Base-by-base conservation (phyloP, 2,888 invertebrate species). In the Agriopis aurantiaria region DNA sequence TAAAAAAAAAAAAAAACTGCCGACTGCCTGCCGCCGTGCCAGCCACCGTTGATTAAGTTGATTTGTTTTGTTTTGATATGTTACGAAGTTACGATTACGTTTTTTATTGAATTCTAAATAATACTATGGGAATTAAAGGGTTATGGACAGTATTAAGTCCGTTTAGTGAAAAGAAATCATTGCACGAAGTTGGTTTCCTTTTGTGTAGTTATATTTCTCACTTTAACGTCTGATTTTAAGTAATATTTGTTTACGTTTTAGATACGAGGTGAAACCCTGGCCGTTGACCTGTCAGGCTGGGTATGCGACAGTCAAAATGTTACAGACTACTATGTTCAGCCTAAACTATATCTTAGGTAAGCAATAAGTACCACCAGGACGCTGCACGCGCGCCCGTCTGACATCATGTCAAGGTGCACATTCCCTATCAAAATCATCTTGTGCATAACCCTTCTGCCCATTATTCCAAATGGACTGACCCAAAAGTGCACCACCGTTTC, bases 271-370 rank as follows among this genome's bases (percentile, higher is more conserved):
- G 97, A 98, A 92, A 96, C 96, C 0, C 93, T 99, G 43, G 98
- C 98, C 6, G 96, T 99, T 55, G 99, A 99, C 92, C 93, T 99
- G 73, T 97, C 98, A 75, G 97, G 98, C 70, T 99, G 98, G 98
- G 96, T 99, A 48, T 98, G 98, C 83, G 98, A 98, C 83, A 97
- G 97, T 77, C 97, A 98, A 82, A 96, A 96, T 89, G 95, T 97
- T 12, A 95, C 96, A 0, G 97, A 97, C 77, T 96, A 96, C 85
- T 91, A 95, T 80, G 94, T 96, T 10, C 97, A 97, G 86, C 97
- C 97, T 0, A 96, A 97, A 83, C 96, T 98, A 87, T 97, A 98
- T 90, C 92, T 98, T 40, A 96, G 98, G 98, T 98, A 91, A 81
- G 62, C 40, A 17, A 59, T 53, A 23, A 17, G 33, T 17, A 49